phyloP scores from a whole-genome alignment of 2,113 vertebrate genomes.

The Ploceus nigricollis region DNA sequence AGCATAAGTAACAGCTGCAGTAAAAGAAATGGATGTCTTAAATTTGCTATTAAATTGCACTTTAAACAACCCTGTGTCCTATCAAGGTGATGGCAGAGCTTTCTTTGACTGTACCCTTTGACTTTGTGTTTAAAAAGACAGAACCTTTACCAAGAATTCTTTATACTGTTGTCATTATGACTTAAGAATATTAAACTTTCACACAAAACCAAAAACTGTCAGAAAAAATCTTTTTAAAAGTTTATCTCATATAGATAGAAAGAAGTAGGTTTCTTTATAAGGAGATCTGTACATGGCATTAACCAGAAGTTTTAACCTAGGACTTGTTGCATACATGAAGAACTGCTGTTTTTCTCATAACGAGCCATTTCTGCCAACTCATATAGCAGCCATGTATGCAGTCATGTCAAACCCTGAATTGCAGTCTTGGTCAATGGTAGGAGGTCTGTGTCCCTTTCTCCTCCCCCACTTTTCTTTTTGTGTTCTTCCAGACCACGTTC shows the following conservation, averaged over 20 bases:
- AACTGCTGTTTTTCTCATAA: neutral
- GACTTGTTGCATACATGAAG: neutral
- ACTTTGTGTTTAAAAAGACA: neutral
- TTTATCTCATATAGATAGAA: neutral
- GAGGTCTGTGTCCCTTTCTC: neutral
- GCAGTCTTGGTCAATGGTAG: neutral
- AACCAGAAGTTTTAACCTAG: neutral
- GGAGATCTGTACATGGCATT: neutral
- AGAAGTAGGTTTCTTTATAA: neutral
- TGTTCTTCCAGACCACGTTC: neutral
- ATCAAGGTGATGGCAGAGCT: neutral
- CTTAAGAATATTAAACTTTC: slow-evolving; percentile 22
- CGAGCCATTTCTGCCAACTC: neutral
- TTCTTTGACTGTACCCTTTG: neutral
- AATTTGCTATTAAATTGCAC: neutral
- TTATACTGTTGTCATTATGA: neutral
- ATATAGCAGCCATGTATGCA: fast-evolving
- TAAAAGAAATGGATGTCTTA: neutral
- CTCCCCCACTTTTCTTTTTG: neutral
- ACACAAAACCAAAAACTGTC: neutral
- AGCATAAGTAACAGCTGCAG: neutral
- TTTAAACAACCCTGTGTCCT: neutral
- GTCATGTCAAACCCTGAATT: neutral
- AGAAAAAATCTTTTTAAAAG: neutral
- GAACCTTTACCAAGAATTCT: neutral